Evolutionary conservation across 2,797 vertebrate species (phyloP), one percentile per base, ranked within the genome.

Genomic region (Gymnocypris eckloni): DNA sequence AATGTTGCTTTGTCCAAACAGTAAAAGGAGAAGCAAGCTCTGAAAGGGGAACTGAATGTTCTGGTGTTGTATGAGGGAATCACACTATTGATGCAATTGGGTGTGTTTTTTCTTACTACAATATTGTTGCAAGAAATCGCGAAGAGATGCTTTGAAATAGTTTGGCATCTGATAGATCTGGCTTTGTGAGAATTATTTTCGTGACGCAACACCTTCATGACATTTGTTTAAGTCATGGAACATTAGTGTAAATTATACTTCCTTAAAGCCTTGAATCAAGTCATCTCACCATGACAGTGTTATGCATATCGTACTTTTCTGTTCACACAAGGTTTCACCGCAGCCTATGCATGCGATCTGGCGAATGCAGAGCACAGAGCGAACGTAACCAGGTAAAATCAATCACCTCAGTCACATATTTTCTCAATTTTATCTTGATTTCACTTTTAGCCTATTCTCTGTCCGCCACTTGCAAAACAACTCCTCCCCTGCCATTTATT

Each of bases 331-430:
- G 95, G 94, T 91, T 91, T 81, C 84, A 11, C 94, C 92, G 50
- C 91, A 93, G 77, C 91, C 93, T 1, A 95, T 94, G 1, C 90
- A 95, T 87, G 90, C 94, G 43, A 93, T 87, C 89, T 94, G 59
- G 48, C 81, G 73, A 88, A 86, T 1, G 2, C 90, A 28, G 95
- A 95, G 20, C 91, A 91, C 10, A 93, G 90, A 86, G 93, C 95
- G 15, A 84, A 25, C 4, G 81, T 88, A 28, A 89, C 12, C 89
- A 92, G 93, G 95, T 96, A 85, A 93, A 56, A 33, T 82, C 1
- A 3, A 79, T 52, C 0, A 5, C 6, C 12, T 71, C 37, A 33
- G n/a, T n/a, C 33, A 45, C 18, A 28, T 20, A 43, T 45, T 59
- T 79, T 13, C 39, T 61, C 45, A 54, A 45, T 18, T 25, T 25